phyloP scores from a whole-genome alignment of 2,888 invertebrate species.

The Plebejus argus region DNA sequence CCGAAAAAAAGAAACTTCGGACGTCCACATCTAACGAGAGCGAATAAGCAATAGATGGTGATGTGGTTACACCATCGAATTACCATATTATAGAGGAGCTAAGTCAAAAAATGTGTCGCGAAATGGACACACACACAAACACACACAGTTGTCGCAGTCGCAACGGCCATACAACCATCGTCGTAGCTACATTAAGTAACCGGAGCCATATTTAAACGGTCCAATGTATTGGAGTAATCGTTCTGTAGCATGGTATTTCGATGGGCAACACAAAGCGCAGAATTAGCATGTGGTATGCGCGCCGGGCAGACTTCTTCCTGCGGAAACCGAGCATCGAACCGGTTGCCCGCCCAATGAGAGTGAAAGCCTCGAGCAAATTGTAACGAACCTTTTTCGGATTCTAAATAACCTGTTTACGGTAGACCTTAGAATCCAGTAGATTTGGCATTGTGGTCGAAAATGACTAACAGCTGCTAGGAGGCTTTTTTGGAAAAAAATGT shows the following conservation, averaged over 20 bases:
- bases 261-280: background rate
- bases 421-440: background rate
- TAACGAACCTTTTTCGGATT: slow-evolving; percentile 34
- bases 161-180: too few species aligned
- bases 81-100: too few species aligned
- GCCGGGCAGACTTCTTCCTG: slow-evolving; percentile 37
- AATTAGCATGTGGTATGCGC: slow-evolving; percentile 36
- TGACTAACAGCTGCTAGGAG: background rate
- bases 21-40: too few species aligned
- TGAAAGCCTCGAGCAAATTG: slow-evolving; percentile 53
- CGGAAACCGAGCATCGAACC: slow-evolving; percentile 52
- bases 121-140: too few species aligned
- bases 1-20: too few species aligned
- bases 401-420: slow-evolving; percentile 26
- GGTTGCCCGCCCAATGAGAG: slow-evolving; percentile 50
- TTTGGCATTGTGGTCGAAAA: background rate
- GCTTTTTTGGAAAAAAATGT: background rate
- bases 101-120: too few species aligned
- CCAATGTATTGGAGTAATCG: background rate
- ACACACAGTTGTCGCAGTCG: too few species aligned
- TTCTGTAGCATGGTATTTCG: background rate
- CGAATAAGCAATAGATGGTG: too few species aligned
- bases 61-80: too few species aligned
- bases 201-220: too few species aligned
- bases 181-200: too few species aligned